A percentile compares a stretch with the other conserved stretches of the same genome.
These are phyloP conservation scores for Euglossa dilemma DNA, from an alignment of 1,140 invertebrate genomes.

Conservation along the genomic window DNA sequence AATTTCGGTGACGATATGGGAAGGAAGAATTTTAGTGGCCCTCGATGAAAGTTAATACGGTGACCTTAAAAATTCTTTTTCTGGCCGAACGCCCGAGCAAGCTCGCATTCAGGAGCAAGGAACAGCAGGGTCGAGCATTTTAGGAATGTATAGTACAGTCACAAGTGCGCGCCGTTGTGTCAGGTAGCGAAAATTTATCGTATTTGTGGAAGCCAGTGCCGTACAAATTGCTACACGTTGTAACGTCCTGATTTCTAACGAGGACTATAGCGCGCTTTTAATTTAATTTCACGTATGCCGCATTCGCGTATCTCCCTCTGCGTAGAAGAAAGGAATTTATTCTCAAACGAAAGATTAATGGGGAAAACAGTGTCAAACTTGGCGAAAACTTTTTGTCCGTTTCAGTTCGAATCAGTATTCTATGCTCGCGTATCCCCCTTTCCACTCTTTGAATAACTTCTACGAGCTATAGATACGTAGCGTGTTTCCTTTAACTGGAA, in stretches of 20 bases:
- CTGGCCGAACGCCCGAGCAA: background rate
- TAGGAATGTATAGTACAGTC: background rate
- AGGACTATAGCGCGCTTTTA: background rate
- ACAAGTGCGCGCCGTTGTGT: background rate
- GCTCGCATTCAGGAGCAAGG: background rate
- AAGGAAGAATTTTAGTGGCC: background rate
- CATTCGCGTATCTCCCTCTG: background rate
- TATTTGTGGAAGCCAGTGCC: background rate
- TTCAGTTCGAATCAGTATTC: background rate
- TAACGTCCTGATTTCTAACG: background rate
- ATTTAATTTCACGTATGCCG: background rate
- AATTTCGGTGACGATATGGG: background rate
- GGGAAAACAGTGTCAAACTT: background rate
- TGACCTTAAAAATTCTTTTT: background rate
- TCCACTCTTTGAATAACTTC: background rate
- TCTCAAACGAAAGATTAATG: background rate
- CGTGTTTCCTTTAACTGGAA: background rate
- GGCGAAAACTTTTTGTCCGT: background rate
- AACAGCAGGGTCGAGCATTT: background rate
- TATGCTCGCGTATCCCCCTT: background rate
- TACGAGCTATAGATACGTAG: background rate
- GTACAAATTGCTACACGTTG: slow-evolving; percentile 1
- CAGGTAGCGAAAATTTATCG: background rate
- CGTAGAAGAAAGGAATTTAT: background rate
- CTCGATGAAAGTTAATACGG: background rate